A percentile compares a stretch with the other conserved stretches of the same genome.
These are phyloP conservation scores for Polyommatus iphigenia DNA, from an alignment of 2,888 invertebrate species.

Conservation along the genomic window DNA sequence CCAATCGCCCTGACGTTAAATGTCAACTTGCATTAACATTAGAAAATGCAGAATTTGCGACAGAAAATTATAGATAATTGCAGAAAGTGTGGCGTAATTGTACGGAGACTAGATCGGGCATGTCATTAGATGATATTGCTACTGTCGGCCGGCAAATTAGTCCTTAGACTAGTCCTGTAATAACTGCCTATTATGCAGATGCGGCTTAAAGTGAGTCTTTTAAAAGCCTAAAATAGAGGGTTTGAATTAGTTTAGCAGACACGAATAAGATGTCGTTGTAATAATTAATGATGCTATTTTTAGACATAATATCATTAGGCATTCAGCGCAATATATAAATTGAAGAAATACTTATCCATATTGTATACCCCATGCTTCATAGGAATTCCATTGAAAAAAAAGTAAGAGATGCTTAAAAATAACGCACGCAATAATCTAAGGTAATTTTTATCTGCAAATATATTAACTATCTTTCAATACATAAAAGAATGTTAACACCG, in stretches of 20 bases:
- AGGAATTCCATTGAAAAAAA: background rate
- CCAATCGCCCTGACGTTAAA: background rate
- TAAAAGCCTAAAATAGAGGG: background rate
- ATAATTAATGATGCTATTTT: no score
- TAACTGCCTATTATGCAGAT: slow-evolving; percentile 22
- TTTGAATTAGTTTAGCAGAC: background rate
- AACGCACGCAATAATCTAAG: background rate
- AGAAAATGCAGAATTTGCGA: slow-evolving; percentile 31
- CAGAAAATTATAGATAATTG: slow-evolving; percentile 35
- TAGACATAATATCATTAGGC: no score
- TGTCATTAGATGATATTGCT: slow-evolving; percentile 33
- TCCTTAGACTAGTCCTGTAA: slow-evolving; percentile 23
- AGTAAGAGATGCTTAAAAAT: background rate
- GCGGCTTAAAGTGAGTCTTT: background rate
- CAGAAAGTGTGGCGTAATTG: slow-evolving; percentile 34
- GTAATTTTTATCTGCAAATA: background rate
- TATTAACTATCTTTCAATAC: background rate
- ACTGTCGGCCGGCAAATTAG: slow-evolving; percentile 28
- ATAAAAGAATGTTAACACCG: slow-evolving; percentile 16
- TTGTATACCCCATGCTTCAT: background rate
- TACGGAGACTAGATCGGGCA: slow-evolving; percentile 26
- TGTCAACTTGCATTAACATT: slow-evolving; percentile 17
- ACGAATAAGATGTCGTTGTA: background rate
- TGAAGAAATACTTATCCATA: background rate
- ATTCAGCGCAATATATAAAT: no score